Conservation (phyloP, 2,888 invertebrate genomes). For the Panzeria rudis region DNA sequence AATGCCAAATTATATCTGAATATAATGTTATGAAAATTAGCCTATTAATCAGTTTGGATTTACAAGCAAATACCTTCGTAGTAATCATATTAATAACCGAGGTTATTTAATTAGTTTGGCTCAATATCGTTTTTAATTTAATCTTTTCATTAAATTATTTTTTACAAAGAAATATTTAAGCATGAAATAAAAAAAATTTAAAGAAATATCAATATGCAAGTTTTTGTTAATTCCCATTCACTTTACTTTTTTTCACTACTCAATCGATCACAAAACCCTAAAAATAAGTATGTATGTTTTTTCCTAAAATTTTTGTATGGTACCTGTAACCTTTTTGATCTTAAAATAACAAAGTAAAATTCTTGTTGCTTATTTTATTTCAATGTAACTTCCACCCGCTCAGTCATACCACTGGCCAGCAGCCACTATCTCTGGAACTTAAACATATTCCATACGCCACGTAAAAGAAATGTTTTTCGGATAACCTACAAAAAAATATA, state of each 20-base stretch:
- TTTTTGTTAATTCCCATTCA: not conserved
- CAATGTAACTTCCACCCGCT: conserved; percentile 40
- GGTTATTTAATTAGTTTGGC: too few species aligned
- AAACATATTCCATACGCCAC: conserved; percentile 19
- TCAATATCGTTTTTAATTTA: too few species aligned
- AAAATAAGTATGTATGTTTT: conserved; percentile 6
- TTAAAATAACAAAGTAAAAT: conserved; percentile 60
- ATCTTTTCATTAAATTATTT: too few species aligned
- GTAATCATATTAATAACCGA: too few species aligned
- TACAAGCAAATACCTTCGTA: too few species aligned
- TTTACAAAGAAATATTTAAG: too few species aligned
- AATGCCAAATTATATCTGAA: too few species aligned
- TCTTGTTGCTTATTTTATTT: conserved; percentile 59
- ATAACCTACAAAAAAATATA: conserved; percentile 48
- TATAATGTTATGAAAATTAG: too few species aligned
- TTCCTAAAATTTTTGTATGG: conserved; percentile 35
- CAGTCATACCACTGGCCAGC: conserved; percentile 30
- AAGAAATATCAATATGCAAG: too few species aligned
- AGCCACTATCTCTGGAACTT: conserved; percentile 2
- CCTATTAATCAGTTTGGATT: too few species aligned
- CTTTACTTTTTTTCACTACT: not conserved
- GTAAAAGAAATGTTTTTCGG: conserved; percentile 55
- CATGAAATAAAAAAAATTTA: too few species aligned
- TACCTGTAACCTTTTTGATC: conserved; percentile 72
- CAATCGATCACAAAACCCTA: conserved; percentile 8